A percentile compares a stretch with the other conserved stretches of the same genome.
Conservation (phyloP, 2,888 invertebrate genomes). For the Autographa gamma region DNA sequence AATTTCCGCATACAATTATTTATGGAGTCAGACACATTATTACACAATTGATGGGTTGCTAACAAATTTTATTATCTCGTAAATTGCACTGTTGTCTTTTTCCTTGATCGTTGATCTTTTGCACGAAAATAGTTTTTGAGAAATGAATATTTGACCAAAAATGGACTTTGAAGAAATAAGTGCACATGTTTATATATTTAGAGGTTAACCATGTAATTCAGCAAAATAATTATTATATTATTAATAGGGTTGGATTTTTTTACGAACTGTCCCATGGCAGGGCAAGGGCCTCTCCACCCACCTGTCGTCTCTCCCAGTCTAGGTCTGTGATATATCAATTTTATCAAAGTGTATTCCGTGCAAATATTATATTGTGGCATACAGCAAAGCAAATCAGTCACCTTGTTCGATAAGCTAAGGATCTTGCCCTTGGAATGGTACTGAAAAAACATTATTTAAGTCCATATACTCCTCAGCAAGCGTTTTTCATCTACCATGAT, state of each 20-base stretch:
- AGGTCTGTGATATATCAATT: not conserved
- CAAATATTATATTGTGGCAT: not conserved
- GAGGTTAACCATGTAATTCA: no score
- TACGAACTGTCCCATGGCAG: no score
- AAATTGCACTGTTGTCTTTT: not conserved
- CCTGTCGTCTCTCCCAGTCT: no score
- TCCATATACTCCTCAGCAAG: no score
- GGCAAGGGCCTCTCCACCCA: no score
- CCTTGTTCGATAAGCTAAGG: not conserved
- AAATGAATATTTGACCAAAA: not conserved
- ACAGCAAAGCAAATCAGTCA: not conserved
- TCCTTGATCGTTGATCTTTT: not conserved
- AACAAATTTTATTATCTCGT: slow-evolving; percentile 1
- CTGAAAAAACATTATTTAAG: not conserved
- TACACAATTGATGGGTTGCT: not conserved
- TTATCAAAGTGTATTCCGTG: not conserved
- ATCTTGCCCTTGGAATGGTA: not conserved
- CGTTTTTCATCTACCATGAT: no score
- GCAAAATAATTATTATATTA: no score
- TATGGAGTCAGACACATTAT: slow-evolving; percentile 3
- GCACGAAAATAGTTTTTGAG: not conserved
- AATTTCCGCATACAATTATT: slow-evolving; percentile 8
- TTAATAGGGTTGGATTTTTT: no score
- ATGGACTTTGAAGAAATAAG: no score
- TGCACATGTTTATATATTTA: no score